phyloP scores from a whole-genome alignment of 1,140 invertebrate species.

The Delia radicum region DNA sequence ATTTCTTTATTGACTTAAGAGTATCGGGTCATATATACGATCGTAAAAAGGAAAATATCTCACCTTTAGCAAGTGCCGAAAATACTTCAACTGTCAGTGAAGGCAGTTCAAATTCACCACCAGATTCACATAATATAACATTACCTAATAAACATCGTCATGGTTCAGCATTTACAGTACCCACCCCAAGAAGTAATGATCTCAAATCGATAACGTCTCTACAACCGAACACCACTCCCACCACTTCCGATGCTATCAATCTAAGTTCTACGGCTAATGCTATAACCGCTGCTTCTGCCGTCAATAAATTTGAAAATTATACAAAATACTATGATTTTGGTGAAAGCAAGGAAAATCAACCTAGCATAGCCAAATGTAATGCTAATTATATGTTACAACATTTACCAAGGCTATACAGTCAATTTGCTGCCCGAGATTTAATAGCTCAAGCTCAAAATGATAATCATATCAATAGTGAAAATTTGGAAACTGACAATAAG shows the following conservation, averaged over 20 bases:
- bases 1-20: constrained; percentile 78
- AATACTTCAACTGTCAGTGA: constrained; percentile 32
- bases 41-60: constrained; percentile 62
- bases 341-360: constrained; percentile 52
- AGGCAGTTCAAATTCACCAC: constrained; percentile 28
- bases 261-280: not conserved
- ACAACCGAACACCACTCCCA: not conserved
- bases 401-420: constrained; percentile 59
- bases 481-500: constrained; percentile 44
- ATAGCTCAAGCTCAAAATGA: constrained; percentile 30
- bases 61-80: constrained; percentile 38
- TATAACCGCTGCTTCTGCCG: not conserved
- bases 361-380: constrained; percentile 48
- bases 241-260: constrained; percentile 26
- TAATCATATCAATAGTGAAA: not conserved
- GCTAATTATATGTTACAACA: constrained; percentile 61
- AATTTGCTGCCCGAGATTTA: constrained; percentile 46
- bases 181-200: constrained; percentile 54
- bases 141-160: constrained; percentile 58
- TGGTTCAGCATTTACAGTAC: constrained; percentile 68
- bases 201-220: constrained; percentile 33
- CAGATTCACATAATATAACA: constrained; percentile 42
- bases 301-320: constrained; percentile 52
- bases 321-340: constrained; percentile 52
- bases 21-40: constrained; percentile 81